Evolutionary conservation across 2,113 vertebrate species (phyloP).

Genomic region (Rhipidura dahli): DNA sequence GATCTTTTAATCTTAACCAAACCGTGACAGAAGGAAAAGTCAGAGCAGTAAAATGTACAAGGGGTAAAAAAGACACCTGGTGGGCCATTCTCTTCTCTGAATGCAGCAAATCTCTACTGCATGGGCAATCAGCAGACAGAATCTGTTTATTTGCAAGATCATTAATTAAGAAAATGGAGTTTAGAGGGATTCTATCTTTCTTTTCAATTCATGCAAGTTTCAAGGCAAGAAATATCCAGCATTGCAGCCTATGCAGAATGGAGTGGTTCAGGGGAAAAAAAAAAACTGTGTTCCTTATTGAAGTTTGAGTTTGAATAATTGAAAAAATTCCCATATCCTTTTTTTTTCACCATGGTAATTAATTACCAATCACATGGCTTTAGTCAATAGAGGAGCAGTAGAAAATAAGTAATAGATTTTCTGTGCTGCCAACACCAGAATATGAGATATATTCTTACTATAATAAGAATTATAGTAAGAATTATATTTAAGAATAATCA

Average conservation of each 20-base stretch:
- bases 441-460: background rate
- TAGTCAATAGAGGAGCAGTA: background rate
- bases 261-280: background rate
- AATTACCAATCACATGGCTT: background rate
- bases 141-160: background rate
- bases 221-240: background rate
- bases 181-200: background rate
- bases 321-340: background rate
- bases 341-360: background rate
- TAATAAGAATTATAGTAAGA: no score
- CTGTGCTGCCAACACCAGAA: background rate
- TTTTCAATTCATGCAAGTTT: background rate
- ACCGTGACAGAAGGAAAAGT: background rate
- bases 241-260: background rate
- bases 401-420: background rate
- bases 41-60: background rate
- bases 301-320: background rate
- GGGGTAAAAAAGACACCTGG: background rate
- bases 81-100: background rate
- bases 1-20: background rate
- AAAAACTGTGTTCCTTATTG: fast-evolving
- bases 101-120: background rate
- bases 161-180: background rate
- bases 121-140: background rate
- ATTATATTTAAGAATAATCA: no score